Percentiles rank a stretch among this genome's conserved stretches.
These are phyloP conservation scores for Agrotis exclamationis DNA, from an alignment of 2,888 invertebrate species.

Conservation along the genomic window DNA sequence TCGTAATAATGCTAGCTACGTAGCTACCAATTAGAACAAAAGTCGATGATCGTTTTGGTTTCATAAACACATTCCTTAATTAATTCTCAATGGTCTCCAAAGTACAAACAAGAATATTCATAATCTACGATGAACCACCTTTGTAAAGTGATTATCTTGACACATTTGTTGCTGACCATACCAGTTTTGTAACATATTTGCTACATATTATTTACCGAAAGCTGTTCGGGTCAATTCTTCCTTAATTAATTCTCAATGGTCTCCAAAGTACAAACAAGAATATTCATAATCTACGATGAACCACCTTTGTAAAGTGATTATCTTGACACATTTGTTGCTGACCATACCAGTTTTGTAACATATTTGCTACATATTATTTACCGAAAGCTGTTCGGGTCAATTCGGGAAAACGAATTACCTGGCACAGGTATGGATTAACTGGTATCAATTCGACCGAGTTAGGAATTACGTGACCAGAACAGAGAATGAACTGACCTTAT, in stretches of 20 bases:
- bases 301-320: not conserved
- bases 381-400: slow-evolving; percentile 21
- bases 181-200: not conserved
- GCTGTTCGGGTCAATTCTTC: slow-evolving; percentile 28
- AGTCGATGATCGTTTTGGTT: not conserved
- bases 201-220: slow-evolving; percentile 39
- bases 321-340: not conserved
- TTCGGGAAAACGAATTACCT: slow-evolving; percentile 53
- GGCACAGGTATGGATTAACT: slow-evolving; percentile 46
- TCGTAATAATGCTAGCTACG: not conserved
- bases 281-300: not conserved
- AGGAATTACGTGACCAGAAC: slow-evolving; percentile 54
- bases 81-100: not conserved
- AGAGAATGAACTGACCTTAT: slow-evolving; percentile 26
- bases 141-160: not conserved
- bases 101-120: not conserved
- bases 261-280: not conserved
- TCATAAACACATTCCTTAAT: not conserved
- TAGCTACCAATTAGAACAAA: not conserved
- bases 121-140: not conserved
- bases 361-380: slow-evolving; percentile 40
- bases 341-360: not conserved
- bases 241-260: no score
- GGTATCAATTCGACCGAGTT: slow-evolving; percentile 38
- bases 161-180: slow-evolving; percentile 3